Percentiles rank a stretch among this genome's conserved stretches.
Evolutionary conservation across 2,113 vertebrate genomes (phyloP).

Genomic region (Bungarus multicinctus): DNA sequence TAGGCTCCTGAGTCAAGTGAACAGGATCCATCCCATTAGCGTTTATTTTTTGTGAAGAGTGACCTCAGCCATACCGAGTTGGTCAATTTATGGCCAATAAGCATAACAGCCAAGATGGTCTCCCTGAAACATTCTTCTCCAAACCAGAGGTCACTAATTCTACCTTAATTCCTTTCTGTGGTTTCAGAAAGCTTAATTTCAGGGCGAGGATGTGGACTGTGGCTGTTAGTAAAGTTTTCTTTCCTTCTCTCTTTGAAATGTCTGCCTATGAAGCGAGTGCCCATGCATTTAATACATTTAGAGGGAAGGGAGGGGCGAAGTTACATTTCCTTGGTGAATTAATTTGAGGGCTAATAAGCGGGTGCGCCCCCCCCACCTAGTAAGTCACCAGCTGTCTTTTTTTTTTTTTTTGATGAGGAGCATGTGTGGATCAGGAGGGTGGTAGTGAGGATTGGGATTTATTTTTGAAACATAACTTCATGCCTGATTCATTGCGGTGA

Average conservation of each 20-base stretch:
- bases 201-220: slow-evolving; percentile 61
- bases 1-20: slow-evolving; percentile 17
- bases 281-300: slow-evolving; percentile 14
- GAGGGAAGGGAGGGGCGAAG: neutral
- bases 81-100: slow-evolving; percentile 62
- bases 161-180: slow-evolving; percentile 62
- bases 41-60: slow-evolving; percentile 29
- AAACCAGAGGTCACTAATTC: slow-evolving; percentile 66
- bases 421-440: slow-evolving; percentile 18
- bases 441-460: slow-evolving; percentile 23
- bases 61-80: slow-evolving; percentile 14
- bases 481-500: slow-evolving; percentile 50
- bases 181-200: slow-evolving; percentile 67
- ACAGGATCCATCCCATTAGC: neutral
- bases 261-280: neutral
- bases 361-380: neutral
- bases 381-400: slow-evolving; percentile 56
- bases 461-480: slow-evolving; percentile 54
- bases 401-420: slow-evolving; percentile 14
- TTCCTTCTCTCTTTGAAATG: slow-evolving; percentile 22
- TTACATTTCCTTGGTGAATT: slow-evolving; percentile 47
- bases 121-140: slow-evolving; percentile 60
- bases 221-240: slow-evolving; percentile 38
- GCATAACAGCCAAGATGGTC: slow-evolving; percentile 48
- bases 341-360: slow-evolving; percentile 39